A percentile compares a stretch with the other conserved stretches of the same genome.
These are phyloP conservation scores for Ciconia nigra DNA, from an alignment of 2,797 vertebrate species.

Conservation along the genomic window DNA sequence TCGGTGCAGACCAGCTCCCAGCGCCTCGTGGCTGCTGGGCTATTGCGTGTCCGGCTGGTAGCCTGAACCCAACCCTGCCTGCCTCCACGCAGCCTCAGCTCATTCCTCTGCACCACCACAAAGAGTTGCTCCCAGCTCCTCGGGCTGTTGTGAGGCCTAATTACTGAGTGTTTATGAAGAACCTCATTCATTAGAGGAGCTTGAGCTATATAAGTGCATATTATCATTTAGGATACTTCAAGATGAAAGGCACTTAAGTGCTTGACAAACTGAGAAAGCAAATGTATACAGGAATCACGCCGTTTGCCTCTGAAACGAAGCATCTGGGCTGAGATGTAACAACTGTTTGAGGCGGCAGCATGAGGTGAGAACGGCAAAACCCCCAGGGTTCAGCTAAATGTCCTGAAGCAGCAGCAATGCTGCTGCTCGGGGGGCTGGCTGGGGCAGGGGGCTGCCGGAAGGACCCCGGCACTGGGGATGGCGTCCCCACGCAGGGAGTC, in stretches of 20 bases:
- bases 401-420: neutral
- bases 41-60: neutral
- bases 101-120: neutral
- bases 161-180: slow-evolving; percentile 54
- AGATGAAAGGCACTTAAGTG: slow-evolving; percentile 65
- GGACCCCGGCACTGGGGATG: neutral
- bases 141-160: neutral
- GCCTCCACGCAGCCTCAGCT: neutral
- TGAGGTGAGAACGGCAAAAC: neutral
- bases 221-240: slow-evolving; percentile 60
- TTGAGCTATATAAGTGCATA: slow-evolving; percentile 51
- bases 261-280: slow-evolving; percentile 55
- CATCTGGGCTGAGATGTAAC: slow-evolving; percentile 37
- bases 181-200: slow-evolving; percentile 48
- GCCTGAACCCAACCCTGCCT: neutral
- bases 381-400: neutral
- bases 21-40: rapidly evolving
- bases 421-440: rapidly evolving
- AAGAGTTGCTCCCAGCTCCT: neutral
- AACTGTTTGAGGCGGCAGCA: neutral
- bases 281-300: neutral
- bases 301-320: neutral
- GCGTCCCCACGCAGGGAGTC: rapidly evolving
- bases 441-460: neutral
- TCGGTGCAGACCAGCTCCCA: neutral